Percentiles rank a stretch among this genome's conserved stretches.
Evolutionary conservation across 2,113 vertebrate species (phyloP).

Genomic region (Eolophus roseicapilla): DNA sequence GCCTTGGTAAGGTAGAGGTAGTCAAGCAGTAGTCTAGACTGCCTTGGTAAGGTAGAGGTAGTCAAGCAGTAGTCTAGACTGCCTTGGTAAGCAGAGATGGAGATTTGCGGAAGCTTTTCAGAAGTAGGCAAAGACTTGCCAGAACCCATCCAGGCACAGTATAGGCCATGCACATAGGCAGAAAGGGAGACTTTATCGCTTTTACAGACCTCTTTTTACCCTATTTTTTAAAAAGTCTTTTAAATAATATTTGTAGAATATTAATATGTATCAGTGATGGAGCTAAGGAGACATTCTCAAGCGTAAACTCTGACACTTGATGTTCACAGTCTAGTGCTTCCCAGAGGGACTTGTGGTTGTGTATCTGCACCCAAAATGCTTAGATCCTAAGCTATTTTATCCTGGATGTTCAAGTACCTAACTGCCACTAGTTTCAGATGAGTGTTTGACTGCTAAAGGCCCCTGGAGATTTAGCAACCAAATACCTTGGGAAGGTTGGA

Average conservation of each 20-base stretch:
- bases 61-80: conserved; percentile 7
- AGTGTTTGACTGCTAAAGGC: background rate
- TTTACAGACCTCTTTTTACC: background rate
- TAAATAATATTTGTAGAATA: background rate
- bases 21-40: conserved; percentile 7
- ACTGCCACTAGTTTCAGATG: background rate
- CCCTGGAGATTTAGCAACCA: background rate
- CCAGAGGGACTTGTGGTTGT: background rate
- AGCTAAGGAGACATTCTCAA: background rate
- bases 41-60: background rate
- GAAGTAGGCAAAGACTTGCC: background rate
- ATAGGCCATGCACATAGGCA: background rate
- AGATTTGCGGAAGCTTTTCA: conserved; percentile 8
- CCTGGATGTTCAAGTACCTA: background rate
- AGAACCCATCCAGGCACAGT: background rate
- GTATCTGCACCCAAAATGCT: background rate
- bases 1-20: background rate
- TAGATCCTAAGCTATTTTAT: background rate
- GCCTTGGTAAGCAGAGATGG: background rate
- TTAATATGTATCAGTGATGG: background rate
- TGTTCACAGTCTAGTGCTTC: background rate
- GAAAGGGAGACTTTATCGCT: background rate
- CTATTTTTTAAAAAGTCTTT: background rate
- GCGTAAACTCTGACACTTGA: background rate
- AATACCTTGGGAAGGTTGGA: background rate